Percentiles rank a stretch among this genome's conserved stretches.
These are phyloP conservation scores for Dryoscopus gambensis DNA, from an alignment of 2,113 vertebrate species.

Conservation along the genomic window DNA sequence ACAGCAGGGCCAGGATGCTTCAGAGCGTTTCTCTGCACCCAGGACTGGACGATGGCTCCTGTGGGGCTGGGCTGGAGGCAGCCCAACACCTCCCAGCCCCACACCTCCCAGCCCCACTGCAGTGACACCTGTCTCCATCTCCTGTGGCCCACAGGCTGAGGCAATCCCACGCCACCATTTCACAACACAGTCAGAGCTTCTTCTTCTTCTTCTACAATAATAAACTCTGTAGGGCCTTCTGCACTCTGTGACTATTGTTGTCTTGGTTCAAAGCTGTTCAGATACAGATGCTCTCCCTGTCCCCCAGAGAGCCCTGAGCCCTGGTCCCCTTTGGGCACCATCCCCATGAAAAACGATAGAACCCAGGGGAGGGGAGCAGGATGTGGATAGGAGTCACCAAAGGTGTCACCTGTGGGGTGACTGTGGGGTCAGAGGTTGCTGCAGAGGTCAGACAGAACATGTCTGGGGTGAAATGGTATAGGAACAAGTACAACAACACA, in stretches of 20 bases:
- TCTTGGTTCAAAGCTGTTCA: neutral
- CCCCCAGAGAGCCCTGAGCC: neutral
- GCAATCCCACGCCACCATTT: neutral
- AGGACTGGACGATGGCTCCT: neutral
- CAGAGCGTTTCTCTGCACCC: neutral
- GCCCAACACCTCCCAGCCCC: neutral
- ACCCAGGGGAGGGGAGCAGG: neutral
- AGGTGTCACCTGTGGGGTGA: neutral
- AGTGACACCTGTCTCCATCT: neutral
- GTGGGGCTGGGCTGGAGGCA: neutral
- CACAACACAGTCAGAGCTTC: neutral
- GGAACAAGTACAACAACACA: neutral
- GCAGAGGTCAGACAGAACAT: neutral
- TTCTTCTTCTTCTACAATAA: neutral
- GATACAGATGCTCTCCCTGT: neutral
- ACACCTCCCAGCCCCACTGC: neutral
- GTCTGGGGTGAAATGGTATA: neutral
- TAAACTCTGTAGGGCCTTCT: neutral
- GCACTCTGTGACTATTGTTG: neutral
- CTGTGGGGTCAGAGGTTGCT: neutral
- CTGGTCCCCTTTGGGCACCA: neutral
- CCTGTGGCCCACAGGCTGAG: neutral
- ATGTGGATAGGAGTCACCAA: neutral
- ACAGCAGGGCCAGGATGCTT: neutral
- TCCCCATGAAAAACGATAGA: neutral